A percentile compares a stretch with the other conserved stretches of the same genome.
These are phyloP conservation scores for Sarcophaga rosellei DNA, from an alignment of 2,888 invertebrate species.

Conservation along the genomic window DNA sequence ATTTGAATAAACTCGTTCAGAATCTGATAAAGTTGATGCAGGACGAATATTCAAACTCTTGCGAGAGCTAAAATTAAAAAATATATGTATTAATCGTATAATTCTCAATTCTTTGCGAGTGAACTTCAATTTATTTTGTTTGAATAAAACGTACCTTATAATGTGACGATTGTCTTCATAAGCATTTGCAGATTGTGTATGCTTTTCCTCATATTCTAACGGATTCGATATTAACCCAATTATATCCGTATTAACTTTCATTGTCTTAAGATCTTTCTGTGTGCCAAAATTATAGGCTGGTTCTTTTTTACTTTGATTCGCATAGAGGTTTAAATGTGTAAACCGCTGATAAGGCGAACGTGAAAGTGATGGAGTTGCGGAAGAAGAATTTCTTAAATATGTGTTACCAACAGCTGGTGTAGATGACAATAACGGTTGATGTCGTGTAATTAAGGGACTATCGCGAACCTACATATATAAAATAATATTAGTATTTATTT, in stretches of 20 bases:
- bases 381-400: conserved; percentile 64
- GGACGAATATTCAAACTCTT: conserved; percentile 77
- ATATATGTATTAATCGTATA: not conserved
- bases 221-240: conserved; percentile 71
- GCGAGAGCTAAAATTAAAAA: conserved; percentile 73
- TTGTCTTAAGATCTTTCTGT: conserved; percentile 36
- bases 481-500: not conserved
- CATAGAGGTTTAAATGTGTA: conserved; percentile 73
- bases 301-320: conserved; percentile 73
- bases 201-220: conserved; percentile 33
- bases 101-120: too few species aligned
- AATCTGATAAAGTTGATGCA: conserved; percentile 56
- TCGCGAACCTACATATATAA: conserved; percentile 51
- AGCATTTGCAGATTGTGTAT: conserved; percentile 13
- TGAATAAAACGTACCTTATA: conserved; percentile 51
- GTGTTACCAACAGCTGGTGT: conserved; percentile 66
- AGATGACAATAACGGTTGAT: conserved; percentile 70
- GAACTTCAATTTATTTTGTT: too few species aligned
- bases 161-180: conserved; percentile 3
- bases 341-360: conserved; percentile 57
- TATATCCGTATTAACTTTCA: conserved; percentile 74
- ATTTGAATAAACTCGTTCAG: conserved; percentile 57
- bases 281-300: conserved; percentile 74
- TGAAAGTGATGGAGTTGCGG: conserved; percentile 56
- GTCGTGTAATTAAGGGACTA: conserved; percentile 67